Base-by-base conservation (phyloP, 92 coral and sea anemone genomes). In the Umimayanthus chanpuru region DNA sequence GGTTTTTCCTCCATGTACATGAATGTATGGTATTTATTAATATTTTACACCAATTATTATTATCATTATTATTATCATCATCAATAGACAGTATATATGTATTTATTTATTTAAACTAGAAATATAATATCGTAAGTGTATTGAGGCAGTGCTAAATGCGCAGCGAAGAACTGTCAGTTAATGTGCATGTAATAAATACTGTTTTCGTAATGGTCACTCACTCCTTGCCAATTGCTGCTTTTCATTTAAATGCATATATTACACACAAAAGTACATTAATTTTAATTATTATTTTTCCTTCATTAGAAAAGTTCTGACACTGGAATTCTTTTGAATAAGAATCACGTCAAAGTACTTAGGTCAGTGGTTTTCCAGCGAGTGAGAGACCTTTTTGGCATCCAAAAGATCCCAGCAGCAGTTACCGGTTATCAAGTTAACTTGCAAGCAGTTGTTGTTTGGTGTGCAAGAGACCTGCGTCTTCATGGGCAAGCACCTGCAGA, bases 371-470 rank as follows among this genome's bases (percentile, higher is more conserved):
- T 76, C 47, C 50, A n/a, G 25, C 39, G 28, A 41, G 80, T 76
- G 23, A 76, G 55, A 39, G 49, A 41, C 26, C 80, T 76, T 9
- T 76, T 76, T n/a, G 18, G 18, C 23, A 40, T 76, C 4, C 80
- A 76, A n/a, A 76, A 39, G 16, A 76, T 76, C 18, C 80, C 80
- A 2, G 80, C 80, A 29, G 80, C 44, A 15, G 80, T 76, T 76
- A 53, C 39, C 16, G 85, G 85, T 20, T 81, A 81, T 41, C 85
- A 81, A 39, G 85, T 81, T 9, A 72, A 81, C 26, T 32, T 82
- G 23, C 50, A 61, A 18, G 23, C 74, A 6, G 86, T 82, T 6
- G 29, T 82, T 55, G 56, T 32, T 41, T 55, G 73, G 86, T 55
- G 72, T 41, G 73, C 15, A 12, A n/a, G 86, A 12, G 86, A 82